Evolutionary conservation across 1,140 invertebrate genomes (phyloP), one percentile per base, ranked within the genome.

Genomic region (Varroa destructor): DNA sequence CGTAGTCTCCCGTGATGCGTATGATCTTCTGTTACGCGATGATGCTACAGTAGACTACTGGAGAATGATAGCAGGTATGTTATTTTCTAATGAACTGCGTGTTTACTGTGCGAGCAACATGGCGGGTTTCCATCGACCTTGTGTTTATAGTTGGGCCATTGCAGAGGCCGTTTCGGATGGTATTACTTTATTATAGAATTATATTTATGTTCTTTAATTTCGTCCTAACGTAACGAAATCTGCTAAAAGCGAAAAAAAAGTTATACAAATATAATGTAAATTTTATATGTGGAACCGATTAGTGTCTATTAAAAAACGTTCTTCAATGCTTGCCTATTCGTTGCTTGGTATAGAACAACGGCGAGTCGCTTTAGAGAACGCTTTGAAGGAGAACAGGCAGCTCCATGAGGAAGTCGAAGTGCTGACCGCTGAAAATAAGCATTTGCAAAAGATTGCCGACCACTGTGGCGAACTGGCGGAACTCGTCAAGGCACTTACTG

Each of bases 321-420:
- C 25, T 25, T 25, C 25, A 25, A 25, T 25, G 25, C 25, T 37
- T 40, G 40, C 61, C 46, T 12, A 25, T 14, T 67, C 37, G 57
- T 58, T 36, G 12, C 40, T 58, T 12, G 40, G 14, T 67, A 70
- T 73, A 71, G 74, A 75, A 67, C 73, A 74, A 56, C 58, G 74
- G 70, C 67, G 71, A 5, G 56, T 71, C 51, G 74, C 74, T 14
- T 70, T 75, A 6, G 73, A 75, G 40, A 61, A 74, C 42, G 70
- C 74, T 12, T 56, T 75, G 3, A 25, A 55, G 6, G 74, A 75
- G 55, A 75, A 75, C 42, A 42, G 74, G 37, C 56, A 71, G 12
- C 74, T 75, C n/a, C 72, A 74, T 55, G 70, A 73, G 40, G 70
- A 74, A 43, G 71, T 74, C 55, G 56, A 55, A 42, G 6, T 14